Conservation (phyloP, 2,888 invertebrate genomes). For the Sussaba pulchella region DNA sequence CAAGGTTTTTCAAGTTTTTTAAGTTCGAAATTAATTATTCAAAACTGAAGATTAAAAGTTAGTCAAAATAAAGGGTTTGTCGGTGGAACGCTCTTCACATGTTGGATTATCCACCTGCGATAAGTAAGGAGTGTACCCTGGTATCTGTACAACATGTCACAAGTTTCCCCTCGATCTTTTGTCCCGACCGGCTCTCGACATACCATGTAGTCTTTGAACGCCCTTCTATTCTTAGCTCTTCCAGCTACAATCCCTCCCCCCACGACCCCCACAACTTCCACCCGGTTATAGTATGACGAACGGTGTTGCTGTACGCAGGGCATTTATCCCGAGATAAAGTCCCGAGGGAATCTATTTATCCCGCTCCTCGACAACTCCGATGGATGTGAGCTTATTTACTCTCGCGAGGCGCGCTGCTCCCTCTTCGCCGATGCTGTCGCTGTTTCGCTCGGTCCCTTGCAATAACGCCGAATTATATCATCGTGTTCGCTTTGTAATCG, state of each 20-base stretch:
- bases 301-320: constrained; percentile 77
- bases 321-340: constrained; percentile 80
- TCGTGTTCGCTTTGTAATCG: constrained; percentile 51
- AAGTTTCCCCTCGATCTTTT: constrained; percentile 51
- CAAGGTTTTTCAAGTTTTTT: no score
- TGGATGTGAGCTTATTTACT: constrained; percentile 79
- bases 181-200: constrained; percentile 25
- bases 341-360: constrained; percentile 67
- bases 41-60: no score
- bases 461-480: constrained; percentile 61
- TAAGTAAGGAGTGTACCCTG: not conserved
- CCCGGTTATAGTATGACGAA: constrained; percentile 76
- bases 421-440: constrained; percentile 55
- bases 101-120: not conserved
- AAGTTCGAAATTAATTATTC: no score
- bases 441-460: constrained; percentile 45
- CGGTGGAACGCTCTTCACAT: not conserved
- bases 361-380: constrained; percentile 58
- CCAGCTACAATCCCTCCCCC: not conserved
- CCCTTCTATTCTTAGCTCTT: constrained; percentile 35
- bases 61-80: no score
- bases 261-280: constrained; percentile 14
- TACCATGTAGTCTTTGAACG: constrained; percentile 30
- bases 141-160: constrained; percentile 28
- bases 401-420: constrained; percentile 70